phyloP scores from a whole-genome alignment of 2,888 invertebrate genomes.

The Labia minor region DNA sequence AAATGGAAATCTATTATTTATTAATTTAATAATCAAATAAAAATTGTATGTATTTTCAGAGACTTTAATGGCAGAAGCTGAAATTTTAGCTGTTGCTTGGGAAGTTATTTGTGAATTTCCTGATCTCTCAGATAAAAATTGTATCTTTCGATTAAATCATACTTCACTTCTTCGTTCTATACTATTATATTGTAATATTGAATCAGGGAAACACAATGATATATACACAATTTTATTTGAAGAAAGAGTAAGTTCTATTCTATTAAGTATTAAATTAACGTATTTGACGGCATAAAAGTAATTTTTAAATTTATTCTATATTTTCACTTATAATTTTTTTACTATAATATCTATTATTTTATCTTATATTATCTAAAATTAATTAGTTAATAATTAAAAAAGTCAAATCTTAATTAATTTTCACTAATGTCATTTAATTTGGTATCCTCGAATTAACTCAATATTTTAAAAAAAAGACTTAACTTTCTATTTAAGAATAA shows the following conservation, averaged over 20 bases:
- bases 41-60: conserved; percentile 36
- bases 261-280: too few species aligned
- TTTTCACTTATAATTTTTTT: conserved; percentile 16
- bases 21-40: conserved; percentile 14
- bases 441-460: too few species aligned
- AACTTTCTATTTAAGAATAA: too few species aligned
- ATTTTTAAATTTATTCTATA: conserved; percentile 15
- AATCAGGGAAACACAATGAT: conserved; percentile 40
- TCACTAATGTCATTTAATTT: too few species aligned
- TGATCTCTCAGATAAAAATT: conserved; percentile 50
- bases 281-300: conserved; percentile 16
- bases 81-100: conserved; percentile 65
- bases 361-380: too few species aligned
- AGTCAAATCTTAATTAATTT: too few species aligned
- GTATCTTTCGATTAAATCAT: conserved; percentile 66
- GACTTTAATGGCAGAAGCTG: conserved; percentile 71
- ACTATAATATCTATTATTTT: conserved; percentile 22
- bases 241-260: conserved; percentile 29
- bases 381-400: too few species aligned
- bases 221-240: conserved; percentile 32
- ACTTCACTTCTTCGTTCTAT: conserved; percentile 63
- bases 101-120: conserved; percentile 62
- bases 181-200: conserved; percentile 68
- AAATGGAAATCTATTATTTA: too few species aligned
- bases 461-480: too few species aligned